Conservation (phyloP, 2,113 vertebrate species). For the Cynoglossus semilaevis region DNA sequence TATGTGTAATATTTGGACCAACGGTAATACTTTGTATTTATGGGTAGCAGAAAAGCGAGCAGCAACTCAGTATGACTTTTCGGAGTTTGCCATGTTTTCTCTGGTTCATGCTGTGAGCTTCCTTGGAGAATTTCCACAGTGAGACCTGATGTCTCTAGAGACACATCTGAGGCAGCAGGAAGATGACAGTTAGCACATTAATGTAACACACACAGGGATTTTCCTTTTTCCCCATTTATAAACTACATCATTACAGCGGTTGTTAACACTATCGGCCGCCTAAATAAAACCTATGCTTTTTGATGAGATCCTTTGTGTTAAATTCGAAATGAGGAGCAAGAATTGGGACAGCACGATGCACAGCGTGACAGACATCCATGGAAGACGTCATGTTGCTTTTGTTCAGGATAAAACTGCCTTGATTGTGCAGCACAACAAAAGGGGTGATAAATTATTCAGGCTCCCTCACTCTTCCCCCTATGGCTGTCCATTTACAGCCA, state of each 20-base stretch:
- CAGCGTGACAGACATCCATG: slow-evolving; percentile 30
- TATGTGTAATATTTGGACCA: too few species aligned
- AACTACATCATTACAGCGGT: too few species aligned
- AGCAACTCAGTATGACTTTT: slow-evolving; percentile 32
- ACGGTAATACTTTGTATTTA: not conserved
- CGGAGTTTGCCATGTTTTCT: slow-evolving; percentile 33
- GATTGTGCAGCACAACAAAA: slow-evolving; percentile 60
- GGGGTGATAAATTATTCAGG: slow-evolving; percentile 68
- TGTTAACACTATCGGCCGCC: too few species aligned
- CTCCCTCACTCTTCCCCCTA: slow-evolving; percentile 55
- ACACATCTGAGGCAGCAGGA: slow-evolving; percentile 35
- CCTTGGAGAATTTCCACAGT: slow-evolving; percentile 38
- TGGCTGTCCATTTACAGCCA: slow-evolving; percentile 57
- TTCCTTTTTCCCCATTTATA: slow-evolving; percentile 23
- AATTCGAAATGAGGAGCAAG: slow-evolving; percentile 1
- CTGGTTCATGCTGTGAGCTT: slow-evolving; percentile 44
- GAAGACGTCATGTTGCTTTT: slow-evolving; percentile 49
- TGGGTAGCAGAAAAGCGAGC: slow-evolving; percentile 27
- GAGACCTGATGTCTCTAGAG: slow-evolving; percentile 49
- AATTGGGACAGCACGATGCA: slow-evolving; percentile 28
- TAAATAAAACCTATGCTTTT: too few species aligned
- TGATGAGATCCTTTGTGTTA: too few species aligned
- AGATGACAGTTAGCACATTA: slow-evolving; percentile 34
- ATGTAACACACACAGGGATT: slow-evolving; percentile 9
- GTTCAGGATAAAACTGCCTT: slow-evolving; percentile 55